Base-by-base conservation (phyloP, 1,140 invertebrate species). In the Aphaenogaster rudis region DNA sequence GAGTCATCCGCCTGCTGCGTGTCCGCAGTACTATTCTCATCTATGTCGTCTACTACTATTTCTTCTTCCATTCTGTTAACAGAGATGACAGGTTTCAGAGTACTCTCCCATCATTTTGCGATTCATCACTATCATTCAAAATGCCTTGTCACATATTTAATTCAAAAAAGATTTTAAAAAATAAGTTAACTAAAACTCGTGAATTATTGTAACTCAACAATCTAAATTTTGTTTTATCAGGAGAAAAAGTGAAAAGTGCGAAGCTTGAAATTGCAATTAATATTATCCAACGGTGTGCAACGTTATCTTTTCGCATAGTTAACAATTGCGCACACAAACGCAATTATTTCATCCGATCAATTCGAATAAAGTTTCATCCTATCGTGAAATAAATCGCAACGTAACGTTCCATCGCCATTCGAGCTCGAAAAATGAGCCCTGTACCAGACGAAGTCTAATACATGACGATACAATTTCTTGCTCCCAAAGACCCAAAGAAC, bases 51-150 rank as follows among this genome's bases (percentile, higher is more conserved):
- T 28, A 94, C 91, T 36, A 94, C 86, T 90, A 95, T 94, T 93
- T 95, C 94, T 54, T 95, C 94, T 50, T 94, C 94, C 94, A 95
- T 94, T 93, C 94, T 95, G 86, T 80, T 21, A 54, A 89, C 21
- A 80, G 66, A 86, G 1, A 54, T 28, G 63, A 11, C 4, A 28
- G 28, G 28, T 4, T 61, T 21, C 3, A 59, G 28, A 17, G 28
- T 28, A 28, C 28, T 11, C 4, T 9, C 1, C 3, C 21, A 28
- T 59, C 15, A 48, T 48, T 64, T 28, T 17, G 36, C 7, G 36
- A 21, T 17, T 13, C 6, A 15, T 21, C 15, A 39, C 11, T 28
- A 81, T 42, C 3, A 28, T 28, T 42, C 52, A 54, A 33, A 28
- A n/a, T 36, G 11, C 42, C 28, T 17, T 63, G 11, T 48, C n/a